phyloP scores from a whole-genome alignment of 2,888 invertebrate species.

The Drosophila ochracea region DNA sequence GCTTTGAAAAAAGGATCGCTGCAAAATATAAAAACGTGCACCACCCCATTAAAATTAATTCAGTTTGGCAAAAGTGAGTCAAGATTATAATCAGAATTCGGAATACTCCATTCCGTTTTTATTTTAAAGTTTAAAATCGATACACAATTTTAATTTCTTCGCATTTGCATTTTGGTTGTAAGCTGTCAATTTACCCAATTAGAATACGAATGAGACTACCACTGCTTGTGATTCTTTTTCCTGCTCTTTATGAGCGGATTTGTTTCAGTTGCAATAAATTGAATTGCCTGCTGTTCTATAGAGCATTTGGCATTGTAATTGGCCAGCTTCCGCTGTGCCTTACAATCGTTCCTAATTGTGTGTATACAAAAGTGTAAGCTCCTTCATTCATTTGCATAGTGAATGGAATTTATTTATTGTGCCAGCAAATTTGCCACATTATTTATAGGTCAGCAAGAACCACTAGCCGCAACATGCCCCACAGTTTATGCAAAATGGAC shows the following conservation, averaged over 20 bases:
- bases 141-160: slow-evolving; percentile 5
- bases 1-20: neutral
- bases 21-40: neutral
- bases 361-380: slow-evolving; percentile 25
- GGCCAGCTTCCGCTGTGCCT: slow-evolving; percentile 27
- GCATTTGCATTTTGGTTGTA: slow-evolving; percentile 16
- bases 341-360: slow-evolving; percentile 50
- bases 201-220: slow-evolving; percentile 12
- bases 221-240: slow-evolving; percentile 2
- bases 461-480: slow-evolving; percentile 16
- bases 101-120: neutral
- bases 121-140: slow-evolving; percentile 7
- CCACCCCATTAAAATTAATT: neutral
- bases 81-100: neutral
- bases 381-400: slow-evolving; percentile 64
- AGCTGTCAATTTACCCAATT: slow-evolving; percentile 49
- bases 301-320: slow-evolving; percentile 43
- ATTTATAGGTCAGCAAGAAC: slow-evolving; percentile 70
- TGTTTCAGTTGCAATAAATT: slow-evolving; percentile 42
- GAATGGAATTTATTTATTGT: slow-evolving; percentile 74
- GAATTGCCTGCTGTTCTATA: slow-evolving; percentile 26
- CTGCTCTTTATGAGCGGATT: slow-evolving; percentile 34
- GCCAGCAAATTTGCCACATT: slow-evolving; percentile 65
- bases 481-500: slow-evolving; percentile 63
- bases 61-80: neutral